phyloP scores from a whole-genome alignment of 2,888 invertebrate species.

The Octonoba sinensis region DNA sequence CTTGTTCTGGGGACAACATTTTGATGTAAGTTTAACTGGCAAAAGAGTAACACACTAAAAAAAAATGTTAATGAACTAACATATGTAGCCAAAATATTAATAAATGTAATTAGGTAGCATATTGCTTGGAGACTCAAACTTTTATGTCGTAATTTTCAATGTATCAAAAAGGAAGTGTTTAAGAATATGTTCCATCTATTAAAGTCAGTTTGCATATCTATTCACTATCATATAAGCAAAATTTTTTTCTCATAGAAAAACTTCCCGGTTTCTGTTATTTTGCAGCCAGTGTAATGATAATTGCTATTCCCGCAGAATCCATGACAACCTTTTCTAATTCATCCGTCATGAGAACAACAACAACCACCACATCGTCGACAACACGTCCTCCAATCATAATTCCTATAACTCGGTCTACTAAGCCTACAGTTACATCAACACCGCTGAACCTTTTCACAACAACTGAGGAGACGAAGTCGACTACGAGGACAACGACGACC shows the following conservation, averaged over 20 bases:
- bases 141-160: no score
- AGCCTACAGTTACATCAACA: constrained; percentile 40
- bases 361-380: constrained; percentile 49
- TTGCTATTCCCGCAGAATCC: constrained; percentile 36
- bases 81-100: neutral
- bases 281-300: no score
- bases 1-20: no score
- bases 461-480: neutral
- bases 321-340: constrained; percentile 33
- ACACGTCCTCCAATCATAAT: constrained; percentile 64
- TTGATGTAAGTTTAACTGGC: no score
- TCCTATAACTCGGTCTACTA: constrained; percentile 51
- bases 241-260: no score
- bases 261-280: no score
- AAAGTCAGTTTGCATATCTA: no score
- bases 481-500: constrained; percentile 1
- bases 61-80: neutral
- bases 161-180: no score
- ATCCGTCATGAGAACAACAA: constrained; percentile 33
- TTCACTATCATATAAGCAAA: no score
- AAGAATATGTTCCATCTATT: no score
- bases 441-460: constrained; percentile 5
- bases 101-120: no score
- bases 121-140: no score
- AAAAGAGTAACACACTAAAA: neutral